Percentiles rank a stretch among this genome's conserved stretches.
phyloP scores from a whole-genome alignment of 1,140 invertebrate genomes.

The Calliopsis andreniformis region DNA sequence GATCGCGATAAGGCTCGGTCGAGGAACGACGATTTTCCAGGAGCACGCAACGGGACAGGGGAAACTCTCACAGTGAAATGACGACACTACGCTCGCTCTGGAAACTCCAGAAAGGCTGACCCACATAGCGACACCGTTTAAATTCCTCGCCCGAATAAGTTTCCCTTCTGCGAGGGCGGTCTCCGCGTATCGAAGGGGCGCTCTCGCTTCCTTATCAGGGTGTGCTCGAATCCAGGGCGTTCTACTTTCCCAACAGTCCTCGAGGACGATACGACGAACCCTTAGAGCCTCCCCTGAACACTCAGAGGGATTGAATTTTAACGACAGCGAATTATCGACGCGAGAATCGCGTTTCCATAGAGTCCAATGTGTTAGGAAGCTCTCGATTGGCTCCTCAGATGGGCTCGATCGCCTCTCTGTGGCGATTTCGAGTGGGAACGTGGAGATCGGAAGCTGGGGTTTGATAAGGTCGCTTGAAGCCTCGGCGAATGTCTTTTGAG shows the following conservation, averaged over 20 bases:
- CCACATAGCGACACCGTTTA: constrained; percentile 28
- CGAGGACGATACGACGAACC: background rate
- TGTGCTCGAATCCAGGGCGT: constrained; percentile 4
- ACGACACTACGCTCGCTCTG: too few species aligned
- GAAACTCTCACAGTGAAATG: background rate
- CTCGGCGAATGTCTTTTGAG: too few species aligned
- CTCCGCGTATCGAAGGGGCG: background rate
- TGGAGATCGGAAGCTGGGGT: too few species aligned
- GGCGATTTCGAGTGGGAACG: too few species aligned
- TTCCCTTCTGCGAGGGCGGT: constrained; percentile 1
- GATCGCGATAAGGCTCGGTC: too few species aligned
- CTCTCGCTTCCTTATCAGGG: constrained; percentile 15
- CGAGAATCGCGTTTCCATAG: background rate
- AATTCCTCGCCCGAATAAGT: constrained; percentile 34
- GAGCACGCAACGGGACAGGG: too few species aligned
- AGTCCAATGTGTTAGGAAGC: background rate
- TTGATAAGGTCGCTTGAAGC: too few species aligned
- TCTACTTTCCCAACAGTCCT: constrained; percentile 27
- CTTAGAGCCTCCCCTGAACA: background rate
- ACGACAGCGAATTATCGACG: constrained; percentile 17
- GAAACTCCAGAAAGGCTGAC: constrained; percentile 8
- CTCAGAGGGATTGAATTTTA: constrained; percentile 24
- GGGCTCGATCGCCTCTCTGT: background rate
- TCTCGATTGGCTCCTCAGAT: background rate
- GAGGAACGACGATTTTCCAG: too few species aligned